Percentiles rank a stretch among this genome's conserved stretches.
These are phyloP conservation scores for Batillaria attramentaria DNA, from an alignment of 1,140 invertebrate genomes.

Conservation along the genomic window DNA sequence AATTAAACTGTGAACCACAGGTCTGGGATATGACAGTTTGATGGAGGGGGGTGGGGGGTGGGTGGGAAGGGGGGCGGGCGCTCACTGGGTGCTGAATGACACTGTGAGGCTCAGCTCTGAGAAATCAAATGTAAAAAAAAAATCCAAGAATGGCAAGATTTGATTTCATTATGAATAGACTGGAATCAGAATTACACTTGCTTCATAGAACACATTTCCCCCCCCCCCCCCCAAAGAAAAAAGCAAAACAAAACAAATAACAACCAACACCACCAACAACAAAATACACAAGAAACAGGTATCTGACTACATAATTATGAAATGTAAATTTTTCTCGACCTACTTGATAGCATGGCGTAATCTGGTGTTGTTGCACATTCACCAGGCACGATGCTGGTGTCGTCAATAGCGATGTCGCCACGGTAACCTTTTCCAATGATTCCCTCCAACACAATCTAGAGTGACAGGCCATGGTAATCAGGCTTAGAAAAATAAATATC, in stretches of 20 bases:
- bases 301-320: neutral
- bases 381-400: constrained; percentile 60
- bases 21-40: neutral
- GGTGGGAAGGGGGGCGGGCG: neutral
- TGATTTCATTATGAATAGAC: too few relatives aligned
- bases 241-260: too few relatives aligned
- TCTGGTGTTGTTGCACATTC: constrained; percentile 37
- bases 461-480: constrained; percentile 36
- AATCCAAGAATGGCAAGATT: too few relatives aligned
- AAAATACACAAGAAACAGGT: too few relatives aligned
- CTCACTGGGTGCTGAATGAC: too few relatives aligned
- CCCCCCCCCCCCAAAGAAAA: too few relatives aligned
- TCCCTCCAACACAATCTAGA: constrained; percentile 52
- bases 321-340: neutral
- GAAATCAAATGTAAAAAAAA: too few relatives aligned
- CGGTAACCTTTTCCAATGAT: constrained; percentile 41
- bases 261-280: too few relatives aligned
- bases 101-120: too few relatives aligned
- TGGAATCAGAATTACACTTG: too few relatives aligned
- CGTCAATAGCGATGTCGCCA: constrained; percentile 65
- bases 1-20: neutral
- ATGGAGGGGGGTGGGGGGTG: neutral
- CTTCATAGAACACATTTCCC: too few relatives aligned
- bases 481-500: constrained; percentile 40
- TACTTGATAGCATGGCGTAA: neutral